Conservation (phyloP, 2,888 invertebrate species). For the Scrobipalpa atriplicella region DNA sequence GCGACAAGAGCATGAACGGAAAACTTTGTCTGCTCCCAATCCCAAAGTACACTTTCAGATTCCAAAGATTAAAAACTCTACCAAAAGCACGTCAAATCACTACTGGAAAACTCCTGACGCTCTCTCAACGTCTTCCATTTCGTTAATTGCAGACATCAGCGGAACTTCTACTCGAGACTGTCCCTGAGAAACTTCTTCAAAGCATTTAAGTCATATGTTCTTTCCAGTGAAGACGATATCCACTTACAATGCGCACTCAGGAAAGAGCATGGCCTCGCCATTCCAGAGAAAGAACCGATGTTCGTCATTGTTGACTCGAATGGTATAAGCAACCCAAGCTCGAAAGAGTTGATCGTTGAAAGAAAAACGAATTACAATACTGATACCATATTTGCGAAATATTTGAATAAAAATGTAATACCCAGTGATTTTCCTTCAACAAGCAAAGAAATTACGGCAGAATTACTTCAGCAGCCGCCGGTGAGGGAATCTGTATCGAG, state of each 20-base stretch:
- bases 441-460: slow-evolving; percentile 46
- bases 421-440: slow-evolving; percentile 51
- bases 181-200: slow-evolving; percentile 43
- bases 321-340: slow-evolving; percentile 50
- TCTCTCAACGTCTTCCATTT: slow-evolving; percentile 50
- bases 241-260: slow-evolving; percentile 41
- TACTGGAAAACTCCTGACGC: slow-evolving; percentile 2
- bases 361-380: slow-evolving; percentile 36
- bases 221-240: slow-evolving; percentile 60
- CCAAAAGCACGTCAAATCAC: background rate
- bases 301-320: slow-evolving; percentile 56
- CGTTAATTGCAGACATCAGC: slow-evolving; percentile 53
- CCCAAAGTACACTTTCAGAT: background rate
- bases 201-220: slow-evolving; percentile 53
- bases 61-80: background rate
- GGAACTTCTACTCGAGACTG: slow-evolving; percentile 36
- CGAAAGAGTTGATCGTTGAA: slow-evolving; percentile 50
- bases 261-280: slow-evolving; percentile 42
- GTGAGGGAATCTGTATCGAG: slow-evolving; percentile 46
- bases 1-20: slow-evolving; percentile 50
- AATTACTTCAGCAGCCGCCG: slow-evolving; percentile 32
- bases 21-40: slow-evolving; percentile 37
- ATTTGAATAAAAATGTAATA: slow-evolving; percentile 41
- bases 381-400: slow-evolving; percentile 42
- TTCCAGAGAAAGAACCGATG: slow-evolving; percentile 48